These are phyloP conservation scores for Muntiacus reevesi DNA, from an alignment of 2,113 vertebrate genomes.

Conservation along the genomic window DNA sequence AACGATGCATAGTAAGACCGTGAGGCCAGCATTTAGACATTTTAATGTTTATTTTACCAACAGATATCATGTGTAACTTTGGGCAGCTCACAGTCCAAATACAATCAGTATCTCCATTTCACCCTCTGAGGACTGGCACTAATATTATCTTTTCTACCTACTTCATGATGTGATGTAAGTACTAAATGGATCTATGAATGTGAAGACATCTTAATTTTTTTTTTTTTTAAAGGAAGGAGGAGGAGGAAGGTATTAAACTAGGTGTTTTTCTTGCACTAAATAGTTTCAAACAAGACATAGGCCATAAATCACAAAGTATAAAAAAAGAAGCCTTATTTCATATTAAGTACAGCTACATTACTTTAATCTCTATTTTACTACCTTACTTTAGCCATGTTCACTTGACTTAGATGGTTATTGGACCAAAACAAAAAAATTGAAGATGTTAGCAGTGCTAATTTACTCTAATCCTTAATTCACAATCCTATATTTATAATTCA, in stretches of 20 bases:
- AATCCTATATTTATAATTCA: not conserved
- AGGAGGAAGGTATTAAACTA: not conserved
- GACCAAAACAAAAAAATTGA: not conserved
- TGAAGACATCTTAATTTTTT: not conserved
- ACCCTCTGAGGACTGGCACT: not conserved
- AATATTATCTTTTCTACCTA: not conserved
- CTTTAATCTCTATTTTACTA: not conserved
- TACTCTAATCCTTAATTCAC: not conserved
- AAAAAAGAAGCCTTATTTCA: not conserved
- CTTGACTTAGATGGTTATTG: not conserved
- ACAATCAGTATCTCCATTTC: not conserved
- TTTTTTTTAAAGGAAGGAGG: not conserved
- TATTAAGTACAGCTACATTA: not conserved
- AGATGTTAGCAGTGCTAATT: not conserved
- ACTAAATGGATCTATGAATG: not conserved
- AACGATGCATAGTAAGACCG: not conserved
- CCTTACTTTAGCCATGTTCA: not conserved
- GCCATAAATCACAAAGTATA: not conserved
- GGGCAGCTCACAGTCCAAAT: not conserved
- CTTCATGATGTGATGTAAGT: not conserved
- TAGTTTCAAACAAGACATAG: not conserved
- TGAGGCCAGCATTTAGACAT: not conserved
- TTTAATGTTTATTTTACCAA: not conserved
- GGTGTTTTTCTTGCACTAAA: not conserved
- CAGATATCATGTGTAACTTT: not conserved